Conservation (phyloP, 2,888 invertebrate genomes). For the Acronicta psi region DNA sequence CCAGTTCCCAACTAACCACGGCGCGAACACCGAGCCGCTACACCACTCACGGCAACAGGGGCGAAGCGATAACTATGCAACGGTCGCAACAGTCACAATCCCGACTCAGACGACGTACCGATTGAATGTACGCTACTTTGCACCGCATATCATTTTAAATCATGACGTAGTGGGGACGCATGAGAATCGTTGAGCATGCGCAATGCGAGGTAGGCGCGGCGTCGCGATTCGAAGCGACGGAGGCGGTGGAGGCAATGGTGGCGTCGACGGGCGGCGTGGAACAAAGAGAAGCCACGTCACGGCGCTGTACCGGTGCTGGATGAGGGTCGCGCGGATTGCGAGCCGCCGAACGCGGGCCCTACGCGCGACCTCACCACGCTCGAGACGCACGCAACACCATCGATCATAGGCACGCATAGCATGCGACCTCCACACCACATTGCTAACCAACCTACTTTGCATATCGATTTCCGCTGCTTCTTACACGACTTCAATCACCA, state of each 20-base stretch:
- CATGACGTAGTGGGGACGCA: constrained; percentile 79
- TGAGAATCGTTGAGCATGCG: constrained; percentile 81
- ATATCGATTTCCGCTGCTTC: constrained; percentile 72
- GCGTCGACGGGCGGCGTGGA: constrained; percentile 69
- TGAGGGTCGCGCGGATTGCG: constrained; percentile 66
- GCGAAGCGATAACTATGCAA: constrained; percentile 60
- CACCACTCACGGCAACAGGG: constrained; percentile 57
- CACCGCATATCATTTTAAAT: constrained; percentile 77
- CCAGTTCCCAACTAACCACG: constrained; percentile 71
- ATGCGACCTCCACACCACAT: constrained; percentile 72
- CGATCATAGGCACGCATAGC: constrained; percentile 81
- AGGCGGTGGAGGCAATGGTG: constrained; percentile 72
- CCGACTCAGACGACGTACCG: constrained; percentile 66
- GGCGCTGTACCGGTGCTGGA: constrained; percentile 66
- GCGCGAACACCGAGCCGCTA: constrained; percentile 52
- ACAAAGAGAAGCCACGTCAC: constrained; percentile 77
- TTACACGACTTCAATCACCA: constrained; percentile 51
- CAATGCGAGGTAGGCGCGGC: constrained; percentile 80
- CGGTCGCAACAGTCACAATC: constrained; percentile 64
- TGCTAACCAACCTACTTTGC: constrained; percentile 72
- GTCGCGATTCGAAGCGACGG: constrained; percentile 63
- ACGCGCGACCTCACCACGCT: constrained; percentile 69
- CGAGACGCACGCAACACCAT: constrained; percentile 77
- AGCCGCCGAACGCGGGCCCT: constrained; percentile 55
- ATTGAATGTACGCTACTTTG: constrained; percentile 70